These are phyloP conservation scores for Brachionus plicatilis DNA, from an alignment of 1,140 invertebrate species.

Conservation along the genomic window DNA sequence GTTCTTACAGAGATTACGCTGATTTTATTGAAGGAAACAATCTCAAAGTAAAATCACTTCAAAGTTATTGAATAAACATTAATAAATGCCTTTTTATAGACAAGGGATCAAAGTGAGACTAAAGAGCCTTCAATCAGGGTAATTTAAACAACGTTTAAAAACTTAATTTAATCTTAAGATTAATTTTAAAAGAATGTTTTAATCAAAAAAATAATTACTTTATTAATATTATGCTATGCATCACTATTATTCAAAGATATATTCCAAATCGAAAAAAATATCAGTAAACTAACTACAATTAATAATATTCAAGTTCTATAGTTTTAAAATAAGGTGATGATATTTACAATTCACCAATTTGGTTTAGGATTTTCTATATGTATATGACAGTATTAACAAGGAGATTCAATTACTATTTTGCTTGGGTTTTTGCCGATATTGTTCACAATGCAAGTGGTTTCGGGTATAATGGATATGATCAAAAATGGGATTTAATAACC, in stretches of 20 bases:
- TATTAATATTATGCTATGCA: not conserved
- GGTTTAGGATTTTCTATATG: not conserved
- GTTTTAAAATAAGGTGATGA: not conserved
- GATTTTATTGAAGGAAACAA: slow-evolving; percentile 39
- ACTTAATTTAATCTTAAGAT: not conserved
- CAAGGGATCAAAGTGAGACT: not conserved
- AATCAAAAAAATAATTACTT: not conserved
- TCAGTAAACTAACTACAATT: not conserved
- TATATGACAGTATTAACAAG: slow-evolving; percentile 58
- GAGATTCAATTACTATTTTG: slow-evolving; percentile 89
- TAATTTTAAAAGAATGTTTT: not conserved
- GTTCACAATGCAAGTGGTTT: slow-evolving; percentile 71
- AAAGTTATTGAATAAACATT: not conserved
- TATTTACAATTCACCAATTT: not conserved
- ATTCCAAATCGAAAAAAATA: not conserved
- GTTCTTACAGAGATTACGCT: slow-evolving; percentile 39
- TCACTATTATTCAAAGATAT: not conserved
- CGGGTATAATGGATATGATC: slow-evolving; percentile 76
- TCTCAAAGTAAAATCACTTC: not conserved
- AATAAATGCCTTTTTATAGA: not conserved
- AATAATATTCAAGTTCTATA: not conserved
- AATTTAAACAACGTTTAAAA: not conserved
- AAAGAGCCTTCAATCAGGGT: not conserved
- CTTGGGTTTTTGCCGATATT: slow-evolving; percentile 74
- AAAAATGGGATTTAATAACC: slow-evolving; percentile 77